These are phyloP conservation scores for Drosophila incognita DNA, from an alignment of 2,888 invertebrate species.

Conservation along the genomic window DNA sequence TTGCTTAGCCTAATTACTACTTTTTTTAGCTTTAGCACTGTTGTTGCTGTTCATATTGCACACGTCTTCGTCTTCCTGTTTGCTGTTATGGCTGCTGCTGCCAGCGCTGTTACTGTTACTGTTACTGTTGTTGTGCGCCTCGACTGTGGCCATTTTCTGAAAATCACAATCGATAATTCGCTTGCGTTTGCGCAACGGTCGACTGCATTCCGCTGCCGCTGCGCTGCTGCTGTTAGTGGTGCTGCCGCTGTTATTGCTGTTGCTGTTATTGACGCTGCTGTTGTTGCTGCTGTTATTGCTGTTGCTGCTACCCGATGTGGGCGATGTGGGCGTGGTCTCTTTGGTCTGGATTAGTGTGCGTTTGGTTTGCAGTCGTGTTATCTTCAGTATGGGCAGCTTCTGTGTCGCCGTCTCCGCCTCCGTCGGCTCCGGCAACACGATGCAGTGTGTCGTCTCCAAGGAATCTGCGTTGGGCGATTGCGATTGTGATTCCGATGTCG, in stretches of 20 bases:
- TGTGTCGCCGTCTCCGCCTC: conserved; percentile 56
- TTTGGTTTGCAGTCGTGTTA: conserved; percentile 87
- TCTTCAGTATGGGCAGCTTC: conserved; percentile 87
- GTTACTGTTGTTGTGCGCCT: conserved; percentile 25
- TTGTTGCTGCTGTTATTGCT: not conserved
- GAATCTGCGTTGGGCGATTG: conserved; percentile 37
- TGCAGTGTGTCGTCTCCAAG: conserved; percentile 59
- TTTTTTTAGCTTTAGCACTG: conserved; percentile 73
- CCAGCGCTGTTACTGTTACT: conserved; percentile 9
- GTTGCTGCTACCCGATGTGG: conserved; percentile 63
- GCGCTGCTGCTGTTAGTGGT: conserved; percentile 76
- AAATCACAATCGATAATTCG: conserved; percentile 87
- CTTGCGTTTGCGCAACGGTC: conserved; percentile 88
- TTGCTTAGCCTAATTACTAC: conserved; percentile 40
- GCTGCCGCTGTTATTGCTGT: not conserved
- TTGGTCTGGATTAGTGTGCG: conserved; percentile 83
- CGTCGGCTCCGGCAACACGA: conserved; percentile 47
- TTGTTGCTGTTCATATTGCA: conserved; percentile 61
- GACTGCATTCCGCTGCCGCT: conserved; percentile 85
- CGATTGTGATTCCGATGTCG: conserved; percentile 6
- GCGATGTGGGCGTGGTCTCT: conserved; percentile 61
- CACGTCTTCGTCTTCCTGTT: conserved; percentile 41
- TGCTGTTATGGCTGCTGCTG: conserved; percentile 13
- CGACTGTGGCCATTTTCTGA: conserved; percentile 77
- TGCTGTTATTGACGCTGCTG: conserved; percentile 66